Conservation (phyloP, 2,888 invertebrate genomes). For the Tetanocera ferruginea region DNA sequence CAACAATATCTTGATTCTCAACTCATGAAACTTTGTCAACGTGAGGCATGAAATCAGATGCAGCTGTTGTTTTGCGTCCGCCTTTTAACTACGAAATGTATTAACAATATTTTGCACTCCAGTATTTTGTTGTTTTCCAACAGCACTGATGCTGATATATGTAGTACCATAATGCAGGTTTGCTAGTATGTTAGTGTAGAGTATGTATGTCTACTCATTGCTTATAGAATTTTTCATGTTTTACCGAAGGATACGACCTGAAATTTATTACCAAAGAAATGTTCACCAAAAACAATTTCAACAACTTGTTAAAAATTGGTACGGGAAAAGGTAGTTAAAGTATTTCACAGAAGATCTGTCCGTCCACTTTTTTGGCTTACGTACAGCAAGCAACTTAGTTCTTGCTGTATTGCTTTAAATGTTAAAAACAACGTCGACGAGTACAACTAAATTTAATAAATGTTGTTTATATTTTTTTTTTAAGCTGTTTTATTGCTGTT, state of each 20-base stretch:
- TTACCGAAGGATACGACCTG: neutral
- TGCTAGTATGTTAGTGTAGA: no score
- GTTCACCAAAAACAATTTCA: conserved; percentile 14
- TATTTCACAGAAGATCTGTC: neutral
- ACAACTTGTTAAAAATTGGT: neutral
- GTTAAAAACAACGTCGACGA: neutral
- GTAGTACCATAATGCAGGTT: neutral
- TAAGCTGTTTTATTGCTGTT: no score
- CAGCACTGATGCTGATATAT: neutral
- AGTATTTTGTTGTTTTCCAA: neutral
- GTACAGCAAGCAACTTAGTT: neutral
- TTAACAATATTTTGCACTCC: conserved; percentile 6
- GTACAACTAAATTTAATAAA: no score
- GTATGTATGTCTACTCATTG: no score
- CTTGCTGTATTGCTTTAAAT: neutral
- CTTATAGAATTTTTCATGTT: conserved; percentile 9
- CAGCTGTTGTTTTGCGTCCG: neutral
- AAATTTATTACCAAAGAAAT: conserved; percentile 13
- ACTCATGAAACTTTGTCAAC: neutral
- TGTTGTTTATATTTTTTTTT: no score
- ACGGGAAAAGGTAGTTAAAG: neutral
- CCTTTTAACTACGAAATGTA: neutral
- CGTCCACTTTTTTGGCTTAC: neutral
- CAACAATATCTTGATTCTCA: conserved; percentile 19
- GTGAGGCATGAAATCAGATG: neutral